Evolutionary conservation across 2,888 invertebrate genomes (phyloP).

Genomic region (Nomada lathburiana): DNA sequence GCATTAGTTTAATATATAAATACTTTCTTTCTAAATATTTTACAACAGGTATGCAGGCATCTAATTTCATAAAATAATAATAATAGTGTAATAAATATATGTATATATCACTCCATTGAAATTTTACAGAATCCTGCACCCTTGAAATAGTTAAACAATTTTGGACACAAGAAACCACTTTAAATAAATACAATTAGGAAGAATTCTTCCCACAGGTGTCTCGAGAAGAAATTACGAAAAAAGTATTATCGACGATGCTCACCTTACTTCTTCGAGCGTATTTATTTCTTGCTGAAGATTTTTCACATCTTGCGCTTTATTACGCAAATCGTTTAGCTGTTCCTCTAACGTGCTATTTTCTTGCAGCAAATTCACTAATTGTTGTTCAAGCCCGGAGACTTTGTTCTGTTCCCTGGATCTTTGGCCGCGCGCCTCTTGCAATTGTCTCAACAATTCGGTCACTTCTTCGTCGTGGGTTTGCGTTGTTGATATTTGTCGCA

Average conservation of each 20-base stretch:
- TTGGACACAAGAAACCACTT: too few relatives aligned
- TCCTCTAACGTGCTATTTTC: constrained; percentile 90
- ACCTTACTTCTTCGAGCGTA: constrained; percentile 94
- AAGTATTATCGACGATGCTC: neutral
- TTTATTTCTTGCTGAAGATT: constrained; percentile 93
- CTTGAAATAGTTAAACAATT: too few relatives aligned
- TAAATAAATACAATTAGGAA: too few relatives aligned
- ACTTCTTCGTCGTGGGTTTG: constrained; percentile 82
- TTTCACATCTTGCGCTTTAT: constrained; percentile 91
- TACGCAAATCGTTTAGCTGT: constrained; percentile 88
- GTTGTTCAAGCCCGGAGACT: constrained; percentile 91
- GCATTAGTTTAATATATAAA: neutral
- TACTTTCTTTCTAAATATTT: neutral
- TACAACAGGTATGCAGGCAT: neutral
- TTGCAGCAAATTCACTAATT: constrained; percentile 89
- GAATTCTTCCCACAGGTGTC: neutral
- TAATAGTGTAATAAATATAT: too few relatives aligned
- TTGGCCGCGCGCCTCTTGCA: constrained; percentile 89
- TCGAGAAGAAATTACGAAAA: neutral
- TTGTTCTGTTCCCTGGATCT: constrained; percentile 90
- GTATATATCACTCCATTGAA: too few relatives aligned
- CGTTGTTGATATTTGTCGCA: constrained; percentile 63
- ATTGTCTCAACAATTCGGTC: constrained; percentile 88
- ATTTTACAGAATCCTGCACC: too few relatives aligned
- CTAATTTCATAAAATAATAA: too few relatives aligned